Base-by-base conservation (phyloP, 1,140 invertebrate species). In the Cotesia typhae region DNA sequence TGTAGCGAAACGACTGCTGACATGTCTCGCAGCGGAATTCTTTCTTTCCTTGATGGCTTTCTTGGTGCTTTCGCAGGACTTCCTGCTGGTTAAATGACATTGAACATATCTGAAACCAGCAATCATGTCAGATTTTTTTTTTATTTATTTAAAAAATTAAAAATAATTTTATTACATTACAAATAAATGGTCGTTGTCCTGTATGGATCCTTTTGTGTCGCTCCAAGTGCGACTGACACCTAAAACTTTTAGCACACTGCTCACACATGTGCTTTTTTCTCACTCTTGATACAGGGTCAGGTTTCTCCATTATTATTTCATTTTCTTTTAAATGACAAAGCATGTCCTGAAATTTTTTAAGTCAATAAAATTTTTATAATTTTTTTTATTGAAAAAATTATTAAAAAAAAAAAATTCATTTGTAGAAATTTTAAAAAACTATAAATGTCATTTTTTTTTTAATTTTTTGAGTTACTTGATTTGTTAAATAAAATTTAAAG, bases 71-170 rank as follows among this genome's bases (percentile, higher is more conserved):
- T 71, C 87, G 87, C 20, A 91, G 77, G 9, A 88, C 88, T 80
- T 88, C 87, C 75, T 87, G 88, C 80, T 90, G 89, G 76, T 90
- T 90, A 78, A 91, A 91, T 3, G 88, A 88, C 79, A 88, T 87
- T 70, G 83, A 80, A 79, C 90, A 91, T 47, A 90, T 81, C 80
- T 89, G 80, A 75, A 89, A 47, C 79, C 75, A 85, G 88, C 6
- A 61, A 60, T 55, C 10, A 65, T 61, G 38, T 3, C 9, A 37
- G 37, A 12, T 10, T 28, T 65, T 10, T 74, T 51, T n/a, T 12
- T 37, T 67, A 41, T 64, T 53, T 10, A 71, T 51, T 67, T 57
- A 41, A 47, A 59, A 51, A 53, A 37, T 17, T 17, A 70, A 66
- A 74, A 37, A 70, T 41, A 41, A 64, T 17, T 17, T 17, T 17